Evolutionary conservation across 1,140 invertebrate species (phyloP).

Genomic region (Magallana ariakensis): DNA sequence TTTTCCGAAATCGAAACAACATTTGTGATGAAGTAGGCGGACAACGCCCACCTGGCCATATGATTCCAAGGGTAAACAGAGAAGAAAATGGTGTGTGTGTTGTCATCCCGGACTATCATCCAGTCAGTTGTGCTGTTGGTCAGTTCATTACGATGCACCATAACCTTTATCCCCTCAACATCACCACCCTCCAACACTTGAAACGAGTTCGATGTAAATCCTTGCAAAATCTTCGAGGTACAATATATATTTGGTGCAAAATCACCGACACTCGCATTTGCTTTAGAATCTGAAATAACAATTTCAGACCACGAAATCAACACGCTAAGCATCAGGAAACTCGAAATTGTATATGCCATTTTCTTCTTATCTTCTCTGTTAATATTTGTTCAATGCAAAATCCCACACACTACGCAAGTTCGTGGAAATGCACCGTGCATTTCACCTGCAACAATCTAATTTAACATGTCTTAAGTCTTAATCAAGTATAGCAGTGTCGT

Average conservation of each 20-base stretch:
- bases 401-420: background rate
- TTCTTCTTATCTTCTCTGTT: background rate
- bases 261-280: background rate
- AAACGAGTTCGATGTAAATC: background rate
- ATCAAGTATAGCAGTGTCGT: background rate
- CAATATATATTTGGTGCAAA: background rate
- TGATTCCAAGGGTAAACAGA: background rate
- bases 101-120: background rate
- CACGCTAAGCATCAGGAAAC: background rate
- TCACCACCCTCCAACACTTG: background rate
- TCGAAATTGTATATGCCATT: constrained; percentile 3
- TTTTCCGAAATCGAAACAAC: background rate
- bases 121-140: background rate
- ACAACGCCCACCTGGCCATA: background rate
- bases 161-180: constrained; percentile 16
- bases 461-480: constrained; percentile 18
- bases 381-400: background rate
- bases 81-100: background rate
- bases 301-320: background rate
- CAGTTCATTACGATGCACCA: background rate
- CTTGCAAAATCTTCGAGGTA: background rate
- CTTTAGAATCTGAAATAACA: background rate
- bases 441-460: background rate
- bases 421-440: constrained; percentile 8
- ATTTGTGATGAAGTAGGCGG: background rate